Evolutionary conservation across 2,888 invertebrate species (phyloP), one percentile per base, ranked within the genome.

Genomic region (Cryptus armator): DNA sequence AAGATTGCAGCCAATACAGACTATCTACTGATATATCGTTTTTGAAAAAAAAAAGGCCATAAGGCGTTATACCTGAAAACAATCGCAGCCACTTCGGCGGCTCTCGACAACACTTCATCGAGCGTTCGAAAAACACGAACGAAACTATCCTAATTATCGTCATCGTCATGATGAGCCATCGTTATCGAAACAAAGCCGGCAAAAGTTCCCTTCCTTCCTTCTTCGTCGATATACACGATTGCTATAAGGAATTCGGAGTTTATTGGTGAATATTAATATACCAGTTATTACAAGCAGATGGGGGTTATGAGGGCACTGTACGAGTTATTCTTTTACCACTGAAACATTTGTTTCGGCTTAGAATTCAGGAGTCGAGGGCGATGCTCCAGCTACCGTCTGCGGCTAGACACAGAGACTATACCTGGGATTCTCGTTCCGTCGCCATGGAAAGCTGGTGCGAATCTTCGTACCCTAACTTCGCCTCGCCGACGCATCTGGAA

Each of bases 401-500:
- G 10, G 62, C 12, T n/a, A 29, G 59, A 29, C 29, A 46, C 10
- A 67, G 44, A 32, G 51, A 9, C 51, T 71, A 67, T 72, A 84
- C 62, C 67, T 68, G 64, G 46, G 53, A 7, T 43, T 74, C 64
- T 78, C 72, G 12, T 71, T 75, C 74, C 79, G 43, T 32, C 56
- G 77, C 74, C 76, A 9, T 71, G 84, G 67, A 71, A 71, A 14
- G 19, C 62, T 64, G 72, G 81, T 62, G 77, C 81, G 59, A 72
- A 77, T 68, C 56, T 74, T 14, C 66, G 53, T 72, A 79, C 48
- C 37, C 72, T 43, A 53, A 53, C 44, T 5, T 32, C 59, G 53
- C 64, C 24, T 37, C 24, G 46, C 48, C 74, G 43, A 62, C 81
- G 88, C 92, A 92, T 92, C 92, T 92, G 92, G 92, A 92, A 92